phyloP scores from a whole-genome alignment of 2,888 invertebrate species.

The Drosophila melanosoma region DNA sequence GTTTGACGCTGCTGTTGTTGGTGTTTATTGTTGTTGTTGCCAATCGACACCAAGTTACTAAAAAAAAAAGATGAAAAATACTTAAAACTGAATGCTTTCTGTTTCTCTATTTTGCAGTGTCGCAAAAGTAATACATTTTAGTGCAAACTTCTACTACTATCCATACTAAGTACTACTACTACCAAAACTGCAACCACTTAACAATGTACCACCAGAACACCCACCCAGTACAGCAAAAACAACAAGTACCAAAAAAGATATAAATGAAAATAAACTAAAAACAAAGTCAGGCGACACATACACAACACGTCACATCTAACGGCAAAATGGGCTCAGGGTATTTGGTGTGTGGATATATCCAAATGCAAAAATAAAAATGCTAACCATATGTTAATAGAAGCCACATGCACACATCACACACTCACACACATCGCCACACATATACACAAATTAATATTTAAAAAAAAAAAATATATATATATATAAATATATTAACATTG shows the following conservation, averaged over 20 bases:
- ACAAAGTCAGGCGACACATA: constrained; percentile 35
- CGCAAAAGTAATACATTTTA: constrained; percentile 80
- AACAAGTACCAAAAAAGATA: constrained; percentile 26
- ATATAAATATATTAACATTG: constrained; percentile 16
- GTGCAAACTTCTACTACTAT: constrained; percentile 63
- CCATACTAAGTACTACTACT: constrained; percentile 67
- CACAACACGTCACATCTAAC: constrained; percentile 48
- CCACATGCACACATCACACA: constrained; percentile 40
- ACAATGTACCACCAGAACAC: constrained; percentile 48
- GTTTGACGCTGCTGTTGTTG: constrained; percentile 30
- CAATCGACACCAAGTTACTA: constrained; percentile 14
- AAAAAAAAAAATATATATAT: not conserved
- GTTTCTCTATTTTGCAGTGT: constrained; percentile 83
- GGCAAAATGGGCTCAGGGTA: constrained; percentile 57
- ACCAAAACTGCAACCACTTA: constrained; percentile 60
- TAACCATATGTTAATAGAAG: constrained; percentile 51
- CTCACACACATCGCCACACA: constrained; percentile 20
- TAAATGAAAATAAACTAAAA: constrained; percentile 16
- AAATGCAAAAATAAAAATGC: constrained; percentile 31
- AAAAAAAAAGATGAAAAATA: constrained; percentile 22
- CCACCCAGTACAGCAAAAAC: constrained; percentile 62
- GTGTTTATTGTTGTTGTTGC: constrained; percentile 36
- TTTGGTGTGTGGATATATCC: constrained; percentile 53
- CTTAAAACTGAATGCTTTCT: constrained; percentile 71
- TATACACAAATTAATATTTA: constrained; percentile 16